Evolutionary conservation across 2,888 invertebrate genomes (phyloP).

Genomic region (Cephus rjabovi): DNA sequence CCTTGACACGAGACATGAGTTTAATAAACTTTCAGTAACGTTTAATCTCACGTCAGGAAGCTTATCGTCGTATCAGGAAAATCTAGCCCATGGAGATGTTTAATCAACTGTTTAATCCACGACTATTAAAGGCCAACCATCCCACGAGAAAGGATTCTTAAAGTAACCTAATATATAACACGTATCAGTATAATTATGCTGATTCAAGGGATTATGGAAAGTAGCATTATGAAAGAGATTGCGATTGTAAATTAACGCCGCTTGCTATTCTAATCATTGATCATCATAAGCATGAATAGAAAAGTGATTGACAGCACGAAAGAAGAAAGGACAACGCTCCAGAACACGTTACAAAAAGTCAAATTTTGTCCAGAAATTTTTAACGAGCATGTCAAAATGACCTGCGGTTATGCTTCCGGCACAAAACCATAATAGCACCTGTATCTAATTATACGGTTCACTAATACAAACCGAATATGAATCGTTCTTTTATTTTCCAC

Average conservation of each 20-base stretch:
- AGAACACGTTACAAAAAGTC: neutral
- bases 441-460: conserved; percentile 36
- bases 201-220: neutral
- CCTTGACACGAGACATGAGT: neutral
- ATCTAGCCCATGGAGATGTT: neutral
- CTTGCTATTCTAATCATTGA: neutral
- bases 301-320: neutral
- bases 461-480: conserved; percentile 37
- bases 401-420: conserved; percentile 19
- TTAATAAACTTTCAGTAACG: neutral
- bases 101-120: neutral
- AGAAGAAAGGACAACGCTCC: neutral
- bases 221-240: neutral
- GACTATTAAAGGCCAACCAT: neutral
- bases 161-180: neutral
- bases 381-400: conserved; percentile 1
- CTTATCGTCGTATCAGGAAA: neutral
- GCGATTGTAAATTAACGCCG: neutral
- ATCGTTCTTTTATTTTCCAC: conserved; percentile 28
- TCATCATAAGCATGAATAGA: neutral
- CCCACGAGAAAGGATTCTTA: neutral
- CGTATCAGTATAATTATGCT: neutral
- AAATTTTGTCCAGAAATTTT: neutral
- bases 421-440: conserved; percentile 40
- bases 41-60: neutral